A percentile compares a stretch with the other conserved stretches of the same genome.
Evolutionary conservation across 2,797 vertebrate species (phyloP).

Genomic region (Philypnodon macrostomus): DNA sequence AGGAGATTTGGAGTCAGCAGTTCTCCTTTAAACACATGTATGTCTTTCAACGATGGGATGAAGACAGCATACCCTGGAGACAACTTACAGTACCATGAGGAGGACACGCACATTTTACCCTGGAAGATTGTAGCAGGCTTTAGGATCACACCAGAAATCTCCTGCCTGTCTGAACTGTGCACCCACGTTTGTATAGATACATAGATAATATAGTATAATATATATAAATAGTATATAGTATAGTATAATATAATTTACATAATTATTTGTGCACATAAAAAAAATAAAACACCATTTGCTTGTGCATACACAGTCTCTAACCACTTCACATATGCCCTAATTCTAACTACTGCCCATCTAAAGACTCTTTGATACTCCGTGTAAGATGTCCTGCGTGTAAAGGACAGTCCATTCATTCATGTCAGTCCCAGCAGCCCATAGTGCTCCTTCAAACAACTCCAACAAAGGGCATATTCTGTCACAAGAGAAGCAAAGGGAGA

Average conservation of each 20-base stretch:
- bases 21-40: too few species aligned
- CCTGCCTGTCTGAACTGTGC: too few species aligned
- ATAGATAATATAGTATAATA: too few species aligned
- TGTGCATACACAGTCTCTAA: constrained; percentile 12
- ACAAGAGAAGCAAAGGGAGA: constrained; percentile 24
- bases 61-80: too few species aligned
- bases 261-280: background rate
- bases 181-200: too few species aligned
- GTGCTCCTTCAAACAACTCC: constrained; percentile 51
- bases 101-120: too few species aligned
- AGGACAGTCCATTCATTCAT: constrained; percentile 71
- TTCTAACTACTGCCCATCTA: constrained; percentile 30
- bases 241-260: background rate
- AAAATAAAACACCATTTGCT: background rate
- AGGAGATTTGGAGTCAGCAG: too few species aligned
- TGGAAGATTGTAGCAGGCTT: too few species aligned
- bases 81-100: too few species aligned
- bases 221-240: too few species aligned
- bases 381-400: constrained; percentile 57
- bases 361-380: constrained; percentile 59
- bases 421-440: constrained; percentile 54
- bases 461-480: constrained; percentile 69
- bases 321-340: constrained; percentile 19
- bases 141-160: too few species aligned
- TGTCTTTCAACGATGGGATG: too few species aligned